Conservation (phyloP, 2,888 invertebrate genomes). For the Ophonus ardosiacus region DNA sequence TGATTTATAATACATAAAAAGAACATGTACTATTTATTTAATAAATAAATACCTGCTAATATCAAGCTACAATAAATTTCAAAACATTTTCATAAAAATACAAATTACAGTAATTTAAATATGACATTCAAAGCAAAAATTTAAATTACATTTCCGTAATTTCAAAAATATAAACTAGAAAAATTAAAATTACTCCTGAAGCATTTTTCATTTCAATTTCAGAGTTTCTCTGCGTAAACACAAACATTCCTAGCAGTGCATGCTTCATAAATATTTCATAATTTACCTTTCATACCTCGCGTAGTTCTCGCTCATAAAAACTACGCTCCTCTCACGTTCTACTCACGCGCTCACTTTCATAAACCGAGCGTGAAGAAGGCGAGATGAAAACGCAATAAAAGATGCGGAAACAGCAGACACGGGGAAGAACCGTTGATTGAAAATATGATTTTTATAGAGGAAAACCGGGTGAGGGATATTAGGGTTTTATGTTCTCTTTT, state of each 20-base stretch:
- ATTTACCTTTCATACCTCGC: conserved; percentile 27
- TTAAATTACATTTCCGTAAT: conserved; percentile 12
- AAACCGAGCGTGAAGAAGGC: conserved; percentile 26
- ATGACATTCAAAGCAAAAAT: background rate
- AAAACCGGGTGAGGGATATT: background rate
- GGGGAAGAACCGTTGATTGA: conserved; percentile 18
- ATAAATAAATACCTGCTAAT: background rate
- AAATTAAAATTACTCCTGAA: conserved; percentile 7
- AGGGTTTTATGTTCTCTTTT: conserved; percentile 27
- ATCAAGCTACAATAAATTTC: background rate
- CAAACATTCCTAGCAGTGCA: conserved; percentile 13
- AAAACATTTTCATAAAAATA: conserved; percentile 5
- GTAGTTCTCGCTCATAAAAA: conserved; percentile 21
- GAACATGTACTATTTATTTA: background rate
- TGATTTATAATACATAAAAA: background rate
- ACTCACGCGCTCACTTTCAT: background rate
- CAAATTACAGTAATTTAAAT: conserved; percentile 1
- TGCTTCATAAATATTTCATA: conserved; percentile 44
- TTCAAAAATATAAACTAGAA: conserved; percentile 12
- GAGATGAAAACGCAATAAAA: conserved; percentile 21
- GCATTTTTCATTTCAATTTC: conserved; percentile 24
- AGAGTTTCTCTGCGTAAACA: conserved; percentile 46
- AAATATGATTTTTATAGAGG: conserved; percentile 45
- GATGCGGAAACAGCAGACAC: background rate
- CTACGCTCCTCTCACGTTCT: background rate